These are phyloP conservation scores for Bursaphelenchus okinawaensis DNA, from an alignment of 2,888 invertebrate species.

Conservation along the genomic window DNA sequence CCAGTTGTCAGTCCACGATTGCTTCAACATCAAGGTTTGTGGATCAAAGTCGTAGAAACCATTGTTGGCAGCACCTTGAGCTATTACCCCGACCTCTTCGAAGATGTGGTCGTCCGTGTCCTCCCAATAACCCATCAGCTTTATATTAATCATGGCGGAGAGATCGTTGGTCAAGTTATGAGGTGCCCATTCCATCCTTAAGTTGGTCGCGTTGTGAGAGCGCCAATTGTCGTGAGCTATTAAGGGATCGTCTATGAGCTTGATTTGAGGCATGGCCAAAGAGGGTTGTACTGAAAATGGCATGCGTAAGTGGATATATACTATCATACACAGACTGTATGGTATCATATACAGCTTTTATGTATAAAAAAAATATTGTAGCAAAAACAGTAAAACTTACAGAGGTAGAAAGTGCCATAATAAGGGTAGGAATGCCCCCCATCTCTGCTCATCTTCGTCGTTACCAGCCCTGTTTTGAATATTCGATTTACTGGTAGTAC, in stretches of 20 bases:
- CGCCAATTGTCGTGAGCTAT: slow-evolving; percentile 32
- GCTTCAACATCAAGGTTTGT: slow-evolving; percentile 13
- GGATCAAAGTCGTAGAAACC: slow-evolving; percentile 41
- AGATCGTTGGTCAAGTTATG: slow-evolving; percentile 46
- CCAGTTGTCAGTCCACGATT: slow-evolving; percentile 31
- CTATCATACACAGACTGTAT: too few relatives aligned
- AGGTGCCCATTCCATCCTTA: slow-evolving; percentile 36
- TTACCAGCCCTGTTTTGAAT: slow-evolving; percentile 51
- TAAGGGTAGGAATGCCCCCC: slow-evolving; percentile 55
- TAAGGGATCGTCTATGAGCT: slow-evolving; percentile 35
- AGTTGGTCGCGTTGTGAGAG: slow-evolving; percentile 32
- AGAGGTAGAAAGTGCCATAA: slow-evolving; percentile 51
- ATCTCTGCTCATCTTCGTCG: slow-evolving; percentile 49
- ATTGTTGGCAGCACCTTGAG: slow-evolving; percentile 25
- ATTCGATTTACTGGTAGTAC: slow-evolving; percentile 50
- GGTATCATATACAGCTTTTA: too few relatives aligned
- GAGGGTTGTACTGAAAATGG: slow-evolving; percentile 39
- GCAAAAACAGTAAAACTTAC: slow-evolving; percentile 19
- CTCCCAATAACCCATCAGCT: slow-evolving; percentile 54
- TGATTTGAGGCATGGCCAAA: slow-evolving; percentile 29
- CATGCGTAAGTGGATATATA: too few relatives aligned
- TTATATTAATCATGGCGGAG: slow-evolving; percentile 51
- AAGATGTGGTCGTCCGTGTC: slow-evolving; percentile 41
- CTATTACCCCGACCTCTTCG: slow-evolving; percentile 36
- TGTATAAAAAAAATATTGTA: neutral